Evolutionary conservation across 2,888 invertebrate species (phyloP), one percentile per base, ranked within the genome.

Genomic region (Lampropteryx suffumata): DNA sequence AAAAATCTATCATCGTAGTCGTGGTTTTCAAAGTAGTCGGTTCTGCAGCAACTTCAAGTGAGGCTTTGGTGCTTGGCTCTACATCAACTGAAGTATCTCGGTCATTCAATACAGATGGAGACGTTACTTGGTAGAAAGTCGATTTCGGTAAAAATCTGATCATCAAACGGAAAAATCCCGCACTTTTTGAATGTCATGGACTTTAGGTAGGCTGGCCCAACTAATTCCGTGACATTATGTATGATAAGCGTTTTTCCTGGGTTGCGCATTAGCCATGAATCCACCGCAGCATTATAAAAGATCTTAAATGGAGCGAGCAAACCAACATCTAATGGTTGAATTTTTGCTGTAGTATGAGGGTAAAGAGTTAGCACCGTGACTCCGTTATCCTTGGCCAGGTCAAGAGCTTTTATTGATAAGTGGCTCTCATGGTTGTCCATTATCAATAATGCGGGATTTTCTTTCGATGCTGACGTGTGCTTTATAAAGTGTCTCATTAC

Each of bases 261-360:
- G 11, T 46, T 32, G 7, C 39, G 30, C 8, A 43, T 6, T 12
- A 56, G 8, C 46, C 43, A 50, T 0, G 50, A 46, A 33, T 50
- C 43, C 0, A 56, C 52, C 1, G 52, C 49, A 3, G 52, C 11
- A 14, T 56, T 50, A 14, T 50, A 55, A 28, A 14, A 50, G n/a
- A 36, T 29, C 27, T 49, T 43, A 77, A 49, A 67, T n/a, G 74
- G 76, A 7, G 68, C 70, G 63, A 65, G 78, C 5, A 77, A 68
- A 34, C 66, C 62, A 12, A 73, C 64, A 59, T 82, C 76, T 11
- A 81, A 59, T 24, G 78, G 79, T 63, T 82, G 81, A 40, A 49
- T 76, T 51, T 57, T 73, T 71, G 57, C 76, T 71, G 41, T 71
- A 44, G 75, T 73, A 59, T 84, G 79, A n/a, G 78, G 80, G 17